Conservation (phyloP, 2,113 vertebrate genomes). For the Hiodon alosoides region DNA sequence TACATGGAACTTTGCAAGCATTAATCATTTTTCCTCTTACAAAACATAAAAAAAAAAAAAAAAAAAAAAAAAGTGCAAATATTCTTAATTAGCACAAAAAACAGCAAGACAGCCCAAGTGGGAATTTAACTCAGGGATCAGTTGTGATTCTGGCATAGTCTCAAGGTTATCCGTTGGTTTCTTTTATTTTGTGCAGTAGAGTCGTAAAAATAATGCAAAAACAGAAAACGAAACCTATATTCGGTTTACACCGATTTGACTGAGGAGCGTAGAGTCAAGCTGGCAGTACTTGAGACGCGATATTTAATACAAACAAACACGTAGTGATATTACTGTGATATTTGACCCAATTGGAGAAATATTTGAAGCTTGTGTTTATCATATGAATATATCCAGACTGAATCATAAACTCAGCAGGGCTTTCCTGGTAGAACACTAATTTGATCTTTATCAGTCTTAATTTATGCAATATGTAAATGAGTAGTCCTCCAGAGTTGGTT, state of each 20-base stretch:
- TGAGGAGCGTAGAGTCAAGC: neutral
- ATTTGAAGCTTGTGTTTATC: neutral
- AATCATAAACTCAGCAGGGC: neutral
- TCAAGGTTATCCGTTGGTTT: constrained; percentile 33
- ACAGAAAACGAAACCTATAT: neutral
- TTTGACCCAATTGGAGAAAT: neutral
- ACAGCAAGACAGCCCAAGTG: constrained; percentile 18
- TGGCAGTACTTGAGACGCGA: too few species aligned
- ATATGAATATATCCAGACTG: neutral
- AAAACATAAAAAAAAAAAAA: constrained; percentile 24
- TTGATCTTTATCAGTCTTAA: neutral
- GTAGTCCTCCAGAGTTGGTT: too few species aligned
- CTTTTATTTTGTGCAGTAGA: neutral
- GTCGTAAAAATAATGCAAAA: neutral
- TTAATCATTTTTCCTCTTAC: constrained; percentile 22
- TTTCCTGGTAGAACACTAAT: neutral
- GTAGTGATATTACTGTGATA: neutral
- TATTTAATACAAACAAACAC: neutral
- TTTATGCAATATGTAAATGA: constrained; percentile 7
- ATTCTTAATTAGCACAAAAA: constrained; percentile 39
- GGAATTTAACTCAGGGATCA: constrained; percentile 30
- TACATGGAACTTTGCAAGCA: neutral
- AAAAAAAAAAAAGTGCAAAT: constrained; percentile 14
- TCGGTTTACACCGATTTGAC: neutral
- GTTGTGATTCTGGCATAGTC: constrained; percentile 21